Conservation (phyloP, 2,113 vertebrate species). For the Hemibagrus wyckioides region DNA sequence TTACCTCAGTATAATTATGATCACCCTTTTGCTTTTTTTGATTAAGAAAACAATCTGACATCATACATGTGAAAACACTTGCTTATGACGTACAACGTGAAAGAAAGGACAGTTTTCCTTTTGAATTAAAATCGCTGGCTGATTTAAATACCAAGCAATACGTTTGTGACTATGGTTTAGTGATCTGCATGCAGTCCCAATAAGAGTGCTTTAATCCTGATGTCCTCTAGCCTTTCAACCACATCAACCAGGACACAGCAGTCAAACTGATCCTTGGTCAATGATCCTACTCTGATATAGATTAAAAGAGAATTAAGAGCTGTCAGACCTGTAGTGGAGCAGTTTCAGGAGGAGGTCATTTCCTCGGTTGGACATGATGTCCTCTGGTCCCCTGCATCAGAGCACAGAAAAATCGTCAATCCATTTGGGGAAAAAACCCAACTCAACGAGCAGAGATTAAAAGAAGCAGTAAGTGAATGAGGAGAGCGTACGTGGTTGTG, state of each 20-base stretch:
- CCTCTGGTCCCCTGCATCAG: slow-evolving; percentile 78
- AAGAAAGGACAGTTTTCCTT: background rate
- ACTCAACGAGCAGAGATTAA: background rate
- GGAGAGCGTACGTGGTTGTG: slow-evolving; percentile 82
- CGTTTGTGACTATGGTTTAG: background rate
- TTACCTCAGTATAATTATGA: background rate
- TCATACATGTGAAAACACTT: background rate
- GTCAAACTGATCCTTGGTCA: background rate
- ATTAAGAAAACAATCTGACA: background rate
- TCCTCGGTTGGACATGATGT: slow-evolving; percentile 88
- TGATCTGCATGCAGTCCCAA: background rate
- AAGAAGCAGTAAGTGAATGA: no score
- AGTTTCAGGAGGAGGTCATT: slow-evolving; percentile 84
- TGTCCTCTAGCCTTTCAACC: background rate
- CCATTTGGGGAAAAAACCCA: no score
- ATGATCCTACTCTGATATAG: background rate
- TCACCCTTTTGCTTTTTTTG: no score
- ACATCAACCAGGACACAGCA: background rate
- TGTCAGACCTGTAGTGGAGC: slow-evolving; percentile 81
- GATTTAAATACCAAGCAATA: background rate
- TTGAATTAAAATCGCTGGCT: background rate
- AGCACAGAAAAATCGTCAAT: background rate
- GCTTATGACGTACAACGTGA: background rate
- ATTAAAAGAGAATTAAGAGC: background rate
- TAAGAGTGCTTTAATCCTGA: background rate